These are phyloP conservation scores for Chamaea fasciata DNA, from an alignment of 2,113 vertebrate genomes.

Conservation along the genomic window DNA sequence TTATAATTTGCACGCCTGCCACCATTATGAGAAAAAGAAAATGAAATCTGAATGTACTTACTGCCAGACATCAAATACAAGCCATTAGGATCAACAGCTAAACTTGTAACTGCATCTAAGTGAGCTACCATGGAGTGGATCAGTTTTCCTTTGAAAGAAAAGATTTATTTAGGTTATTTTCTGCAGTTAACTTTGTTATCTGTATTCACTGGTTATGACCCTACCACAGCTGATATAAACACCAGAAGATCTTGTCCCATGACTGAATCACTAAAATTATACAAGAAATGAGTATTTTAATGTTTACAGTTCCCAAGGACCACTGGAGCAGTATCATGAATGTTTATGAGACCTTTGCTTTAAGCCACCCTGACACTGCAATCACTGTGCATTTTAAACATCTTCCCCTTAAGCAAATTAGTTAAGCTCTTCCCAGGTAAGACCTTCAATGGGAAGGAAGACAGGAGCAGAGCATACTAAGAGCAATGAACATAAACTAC, in stretches of 20 bases:
- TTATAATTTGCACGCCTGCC: background rate
- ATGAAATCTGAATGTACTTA: slow-evolving; percentile 77
- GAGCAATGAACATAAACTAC: background rate
- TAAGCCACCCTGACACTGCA: background rate
- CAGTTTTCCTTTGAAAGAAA: slow-evolving; percentile 81
- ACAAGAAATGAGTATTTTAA: background rate
- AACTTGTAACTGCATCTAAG: slow-evolving; percentile 95
- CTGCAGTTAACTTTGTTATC: background rate
- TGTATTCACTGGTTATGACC: background rate
- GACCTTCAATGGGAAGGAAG: background rate
- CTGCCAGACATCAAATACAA: slow-evolving; percentile 99
- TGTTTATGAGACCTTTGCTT: background rate
- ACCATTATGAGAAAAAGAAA: background rate
- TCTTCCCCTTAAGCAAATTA: background rate
- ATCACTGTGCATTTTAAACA: background rate
- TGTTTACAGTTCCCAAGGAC: background rate
- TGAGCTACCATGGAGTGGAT: slow-evolving; percentile 99
- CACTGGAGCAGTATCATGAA: background rate
- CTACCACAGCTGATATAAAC: background rate
- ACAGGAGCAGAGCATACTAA: background rate
- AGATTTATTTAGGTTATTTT: slow-evolving; percentile 42
- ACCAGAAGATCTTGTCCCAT: background rate
- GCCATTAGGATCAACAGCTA: slow-evolving; percentile 97
- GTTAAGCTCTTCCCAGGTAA: background rate
- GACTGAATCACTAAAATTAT: background rate